These are phyloP conservation scores for Anseranas semipalmata DNA, from an alignment of 2,113 vertebrate genomes.

Conservation along the genomic window DNA sequence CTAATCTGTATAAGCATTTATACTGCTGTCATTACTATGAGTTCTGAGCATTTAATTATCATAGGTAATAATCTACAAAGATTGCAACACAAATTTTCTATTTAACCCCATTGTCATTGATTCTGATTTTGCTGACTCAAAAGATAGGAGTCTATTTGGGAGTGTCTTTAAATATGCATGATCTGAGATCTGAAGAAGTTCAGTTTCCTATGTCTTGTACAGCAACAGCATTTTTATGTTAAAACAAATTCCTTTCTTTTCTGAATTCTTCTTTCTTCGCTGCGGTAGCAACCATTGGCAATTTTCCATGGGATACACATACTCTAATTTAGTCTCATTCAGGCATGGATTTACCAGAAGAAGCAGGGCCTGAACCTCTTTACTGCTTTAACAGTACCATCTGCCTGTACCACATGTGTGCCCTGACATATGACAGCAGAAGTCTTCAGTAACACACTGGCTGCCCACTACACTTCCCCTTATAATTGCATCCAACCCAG, in stretches of 20 bases:
- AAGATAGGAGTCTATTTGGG: neutral
- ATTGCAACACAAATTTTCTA: conserved; percentile 23
- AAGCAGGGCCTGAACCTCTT: neutral
- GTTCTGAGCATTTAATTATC: neutral
- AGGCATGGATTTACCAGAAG: neutral
- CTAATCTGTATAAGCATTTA: conserved; percentile 18
- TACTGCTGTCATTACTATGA: neutral
- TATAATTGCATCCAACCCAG: neutral
- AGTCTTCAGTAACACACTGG: neutral
- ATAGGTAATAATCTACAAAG: conserved; percentile 7
- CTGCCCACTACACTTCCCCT: neutral
- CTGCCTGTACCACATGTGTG: neutral
- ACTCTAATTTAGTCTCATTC: neutral
- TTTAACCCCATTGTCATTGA: neutral
- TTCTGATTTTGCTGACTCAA: conserved; percentile 34
- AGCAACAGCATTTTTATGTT: neutral
- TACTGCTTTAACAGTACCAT: neutral
- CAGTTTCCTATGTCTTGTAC: neutral
- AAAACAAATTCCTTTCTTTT: neutral
- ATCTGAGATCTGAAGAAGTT: neutral
- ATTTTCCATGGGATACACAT: neutral
- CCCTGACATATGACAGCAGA: neutral
- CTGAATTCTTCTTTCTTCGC: neutral
- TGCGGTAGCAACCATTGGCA: neutral
- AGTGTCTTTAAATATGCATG: neutral